Percentiles rank a stretch among this genome's conserved stretches.
Evolutionary conservation across 2,113 vertebrate species (phyloP).

Genomic region (Pterocles orientalis): DNA sequence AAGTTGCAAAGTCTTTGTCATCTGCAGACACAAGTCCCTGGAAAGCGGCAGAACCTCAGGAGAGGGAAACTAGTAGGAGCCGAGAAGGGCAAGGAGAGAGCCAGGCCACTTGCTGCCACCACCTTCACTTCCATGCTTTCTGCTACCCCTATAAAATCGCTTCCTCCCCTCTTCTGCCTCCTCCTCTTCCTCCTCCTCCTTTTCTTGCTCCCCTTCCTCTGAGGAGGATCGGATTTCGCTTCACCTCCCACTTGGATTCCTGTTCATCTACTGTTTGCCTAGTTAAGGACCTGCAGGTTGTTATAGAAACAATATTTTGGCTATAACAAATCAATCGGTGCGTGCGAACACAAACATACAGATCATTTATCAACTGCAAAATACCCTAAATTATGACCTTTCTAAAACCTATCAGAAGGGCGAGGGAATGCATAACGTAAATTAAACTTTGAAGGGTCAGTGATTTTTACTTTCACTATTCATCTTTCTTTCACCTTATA

Average conservation of each 20-base stretch:
- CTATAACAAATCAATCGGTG: conserved; percentile 93
- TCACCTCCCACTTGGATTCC: conserved; percentile 71
- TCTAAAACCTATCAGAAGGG: conserved; percentile 92
- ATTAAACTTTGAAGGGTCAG: conserved; percentile 99
- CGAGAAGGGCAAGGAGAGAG: not conserved
- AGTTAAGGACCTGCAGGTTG: conserved; percentile 86
- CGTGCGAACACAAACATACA: conserved; percentile 91
- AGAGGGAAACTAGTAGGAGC: not conserved
- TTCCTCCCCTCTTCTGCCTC: not conserved
- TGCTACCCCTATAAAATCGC: not conserved
- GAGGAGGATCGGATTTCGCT: conserved; percentile 63
- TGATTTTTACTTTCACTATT: conserved; percentile 97
- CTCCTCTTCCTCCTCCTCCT: not conserved
- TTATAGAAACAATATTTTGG: conserved; percentile 88
- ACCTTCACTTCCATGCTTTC: not conserved
- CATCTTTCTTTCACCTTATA: conserved; percentile 95
- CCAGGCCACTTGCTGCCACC: not conserved
- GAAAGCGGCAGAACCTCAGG: not conserved
- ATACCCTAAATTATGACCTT: conserved; percentile 99
- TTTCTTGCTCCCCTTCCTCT: not conserved
- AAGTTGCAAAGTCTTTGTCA: conserved; percentile 62
- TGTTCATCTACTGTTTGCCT: conserved; percentile 84
- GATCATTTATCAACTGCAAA: conserved; percentile 98
- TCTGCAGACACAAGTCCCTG: conserved; percentile 1
- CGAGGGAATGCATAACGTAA: conserved; percentile 93